These are phyloP conservation scores for Melanerpes aurifrons DNA, from an alignment of 2,113 vertebrate species.

Conservation along the genomic window DNA sequence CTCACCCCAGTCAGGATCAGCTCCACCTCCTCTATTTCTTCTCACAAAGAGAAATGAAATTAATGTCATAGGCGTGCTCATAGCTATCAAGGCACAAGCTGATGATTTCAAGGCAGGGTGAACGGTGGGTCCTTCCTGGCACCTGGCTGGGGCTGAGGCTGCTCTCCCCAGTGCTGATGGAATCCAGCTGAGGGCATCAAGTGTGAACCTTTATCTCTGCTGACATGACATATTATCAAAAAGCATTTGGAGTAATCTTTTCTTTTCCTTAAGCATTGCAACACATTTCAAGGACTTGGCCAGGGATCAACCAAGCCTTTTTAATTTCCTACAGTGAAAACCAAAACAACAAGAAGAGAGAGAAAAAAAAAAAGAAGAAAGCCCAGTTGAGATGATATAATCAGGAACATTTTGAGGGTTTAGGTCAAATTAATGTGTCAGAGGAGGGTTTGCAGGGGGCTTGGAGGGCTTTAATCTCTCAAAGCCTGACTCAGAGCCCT, in stretches of 20 bases:
- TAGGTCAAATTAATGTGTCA: slow-evolving; percentile 63
- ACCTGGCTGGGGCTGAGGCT: background rate
- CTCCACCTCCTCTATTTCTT: background rate
- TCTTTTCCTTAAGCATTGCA: slow-evolving; percentile 71
- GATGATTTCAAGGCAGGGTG: slow-evolving; percentile 23
- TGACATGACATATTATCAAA: slow-evolving; percentile 73
- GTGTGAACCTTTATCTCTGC: slow-evolving; percentile 68
- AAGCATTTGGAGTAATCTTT: slow-evolving; percentile 68
- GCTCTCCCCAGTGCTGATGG: slow-evolving; percentile 11
- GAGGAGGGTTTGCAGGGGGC: slow-evolving; percentile 22
- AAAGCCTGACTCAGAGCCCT: slow-evolving; percentile 45
- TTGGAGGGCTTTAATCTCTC: slow-evolving; percentile 55
- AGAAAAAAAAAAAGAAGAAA: slow-evolving; percentile 64
- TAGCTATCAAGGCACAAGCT: slow-evolving; percentile 9
- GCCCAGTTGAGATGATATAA: slow-evolving; percentile 62
- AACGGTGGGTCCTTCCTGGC: background rate
- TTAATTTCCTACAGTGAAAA: slow-evolving; percentile 67
- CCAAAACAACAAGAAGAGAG: slow-evolving; percentile 49
- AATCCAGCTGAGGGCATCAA: slow-evolving; percentile 62
- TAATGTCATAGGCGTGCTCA: background rate
- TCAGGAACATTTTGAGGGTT: slow-evolving; percentile 67
- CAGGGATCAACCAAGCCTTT: slow-evolving; percentile 45
- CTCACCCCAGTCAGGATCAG: background rate
- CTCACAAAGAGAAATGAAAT: background rate
- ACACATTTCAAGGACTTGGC: slow-evolving; percentile 69